Evolutionary conservation across 2,888 invertebrate species (phyloP).

Genomic region (Calameuta idolon): DNA sequence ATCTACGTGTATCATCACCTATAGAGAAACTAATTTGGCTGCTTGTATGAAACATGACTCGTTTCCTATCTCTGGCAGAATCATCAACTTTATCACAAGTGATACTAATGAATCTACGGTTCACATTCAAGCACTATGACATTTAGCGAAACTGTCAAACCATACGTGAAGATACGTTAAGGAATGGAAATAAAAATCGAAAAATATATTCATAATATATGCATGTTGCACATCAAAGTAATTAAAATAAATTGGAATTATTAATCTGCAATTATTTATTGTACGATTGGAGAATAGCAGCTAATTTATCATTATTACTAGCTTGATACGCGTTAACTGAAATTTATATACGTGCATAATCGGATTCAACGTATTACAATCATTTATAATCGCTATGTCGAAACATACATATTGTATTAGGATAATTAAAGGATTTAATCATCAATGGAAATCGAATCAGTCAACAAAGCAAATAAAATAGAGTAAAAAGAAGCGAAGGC

Average conservation of each 20-base stretch:
- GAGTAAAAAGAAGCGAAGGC: background rate
- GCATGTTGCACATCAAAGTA: background rate
- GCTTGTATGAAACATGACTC: background rate
- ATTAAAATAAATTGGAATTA: background rate
- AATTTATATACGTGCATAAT: background rate
- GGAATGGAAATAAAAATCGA: background rate
- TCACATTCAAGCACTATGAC: background rate
- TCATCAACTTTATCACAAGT: background rate
- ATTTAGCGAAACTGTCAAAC: background rate
- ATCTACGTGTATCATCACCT: background rate
- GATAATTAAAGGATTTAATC: background rate
- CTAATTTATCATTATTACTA: background rate
- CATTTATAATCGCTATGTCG: background rate
- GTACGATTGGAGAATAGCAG: background rate
- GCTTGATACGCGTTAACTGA: background rate
- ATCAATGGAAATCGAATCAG: background rate
- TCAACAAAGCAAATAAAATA: background rate
- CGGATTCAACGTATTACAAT: background rate
- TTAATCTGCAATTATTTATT: background rate
- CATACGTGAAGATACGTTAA: background rate
- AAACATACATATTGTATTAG: background rate
- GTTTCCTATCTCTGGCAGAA: background rate
- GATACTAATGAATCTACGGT: background rate
- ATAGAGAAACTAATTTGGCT: background rate
- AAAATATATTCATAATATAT: background rate